These are phyloP conservation scores for Falco biarmicus DNA, from an alignment of 2,797 vertebrate genomes.

Conservation along the genomic window DNA sequence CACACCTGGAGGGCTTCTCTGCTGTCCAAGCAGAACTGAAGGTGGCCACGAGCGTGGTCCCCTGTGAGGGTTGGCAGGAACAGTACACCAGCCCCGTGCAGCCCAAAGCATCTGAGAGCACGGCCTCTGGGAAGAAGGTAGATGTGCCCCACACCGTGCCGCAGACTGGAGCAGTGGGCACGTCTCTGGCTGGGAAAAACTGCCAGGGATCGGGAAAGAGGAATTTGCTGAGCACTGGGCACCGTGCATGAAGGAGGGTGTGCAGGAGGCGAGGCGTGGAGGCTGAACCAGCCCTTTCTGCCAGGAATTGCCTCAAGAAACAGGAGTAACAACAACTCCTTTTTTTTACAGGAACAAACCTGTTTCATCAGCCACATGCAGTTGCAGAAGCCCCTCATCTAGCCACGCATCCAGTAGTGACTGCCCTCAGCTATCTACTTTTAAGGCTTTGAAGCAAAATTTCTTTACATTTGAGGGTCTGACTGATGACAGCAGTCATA, in stretches of 20 bases:
- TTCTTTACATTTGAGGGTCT: neutral
- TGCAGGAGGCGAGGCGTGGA: neutral
- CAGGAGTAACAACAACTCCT: neutral
- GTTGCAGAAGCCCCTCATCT: neutral
- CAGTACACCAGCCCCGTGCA: neutral
- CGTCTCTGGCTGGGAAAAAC: rapidly evolving
- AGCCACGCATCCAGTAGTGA: neutral
- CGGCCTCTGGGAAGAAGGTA: neutral
- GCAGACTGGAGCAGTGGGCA: rapidly evolving
- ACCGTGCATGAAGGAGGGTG: rapidly evolving
- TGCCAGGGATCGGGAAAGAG: rapidly evolving
- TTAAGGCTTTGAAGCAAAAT: neutral
- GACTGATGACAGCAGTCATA: neutral
- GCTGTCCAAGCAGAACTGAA: neutral
- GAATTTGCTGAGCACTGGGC: neutral
- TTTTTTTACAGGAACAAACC: neutral
- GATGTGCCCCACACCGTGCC: rapidly evolving
- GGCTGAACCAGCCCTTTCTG: conserved; percentile 16
- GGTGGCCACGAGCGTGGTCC: rapidly evolving
- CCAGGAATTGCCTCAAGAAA: neutral
- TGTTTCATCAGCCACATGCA: neutral
- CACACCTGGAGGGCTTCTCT: neutral
- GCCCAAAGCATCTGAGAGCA: neutral
- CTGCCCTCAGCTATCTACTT: neutral
- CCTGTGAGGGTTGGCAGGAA: neutral